phyloP scores from a whole-genome alignment of 2,797 vertebrate genomes.

The Tadarida brasiliensis region DNA sequence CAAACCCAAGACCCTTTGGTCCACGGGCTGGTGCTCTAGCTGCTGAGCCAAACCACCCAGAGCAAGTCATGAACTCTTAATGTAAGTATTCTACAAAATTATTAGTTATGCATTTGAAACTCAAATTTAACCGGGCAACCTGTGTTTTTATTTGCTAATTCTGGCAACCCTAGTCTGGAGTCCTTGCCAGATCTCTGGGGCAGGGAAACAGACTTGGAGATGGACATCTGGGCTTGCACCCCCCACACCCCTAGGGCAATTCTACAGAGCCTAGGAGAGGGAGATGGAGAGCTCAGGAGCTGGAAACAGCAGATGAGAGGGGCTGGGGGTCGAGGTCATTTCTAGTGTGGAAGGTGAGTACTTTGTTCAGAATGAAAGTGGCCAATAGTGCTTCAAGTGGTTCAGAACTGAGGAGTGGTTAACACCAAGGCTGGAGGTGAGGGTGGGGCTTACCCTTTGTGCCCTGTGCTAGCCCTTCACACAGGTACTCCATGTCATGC shows the following conservation, averaged over 20 bases:
- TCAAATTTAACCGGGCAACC: neutral
- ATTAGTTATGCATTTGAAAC: neutral
- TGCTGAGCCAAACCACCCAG: no score
- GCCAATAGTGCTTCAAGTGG: neutral
- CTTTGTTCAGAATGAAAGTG: neutral
- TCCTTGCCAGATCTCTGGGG: neutral
- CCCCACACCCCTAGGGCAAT: neutral
- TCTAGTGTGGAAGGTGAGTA: neutral
- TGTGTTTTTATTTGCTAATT: constrained; percentile 2
- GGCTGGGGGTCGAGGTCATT: neutral
- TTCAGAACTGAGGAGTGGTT: neutral
- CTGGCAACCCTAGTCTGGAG: neutral
- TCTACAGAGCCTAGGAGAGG: neutral
- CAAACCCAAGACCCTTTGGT: no score
- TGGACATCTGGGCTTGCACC: neutral
- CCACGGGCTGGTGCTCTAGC: no score
- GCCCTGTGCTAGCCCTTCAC: neutral
- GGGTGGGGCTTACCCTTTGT: neutral
- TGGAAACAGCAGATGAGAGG: neutral
- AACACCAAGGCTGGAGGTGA: neutral
- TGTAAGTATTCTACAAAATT: neutral
- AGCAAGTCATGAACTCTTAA: neutral
- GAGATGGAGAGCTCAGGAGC: neutral
- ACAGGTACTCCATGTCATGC: neutral
- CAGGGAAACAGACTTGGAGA: neutral